Conservation (phyloP, 2,888 invertebrate species). For the Synergus gifuensis region DNA sequence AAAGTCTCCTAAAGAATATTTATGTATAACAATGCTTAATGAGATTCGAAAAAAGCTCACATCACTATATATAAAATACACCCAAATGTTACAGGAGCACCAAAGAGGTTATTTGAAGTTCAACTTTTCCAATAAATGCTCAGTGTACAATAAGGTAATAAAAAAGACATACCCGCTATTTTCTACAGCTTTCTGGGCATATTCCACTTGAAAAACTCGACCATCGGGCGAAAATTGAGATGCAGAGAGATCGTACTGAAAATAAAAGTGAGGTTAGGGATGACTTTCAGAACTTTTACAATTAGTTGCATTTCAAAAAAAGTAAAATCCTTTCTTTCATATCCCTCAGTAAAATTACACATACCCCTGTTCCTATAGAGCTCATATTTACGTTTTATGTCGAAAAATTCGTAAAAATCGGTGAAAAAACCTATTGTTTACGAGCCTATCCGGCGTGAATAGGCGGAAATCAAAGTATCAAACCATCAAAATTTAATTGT, state of each 20-base stretch:
- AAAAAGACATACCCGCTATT: slow-evolving; percentile 87
- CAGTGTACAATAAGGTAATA: slow-evolving; percentile 23
- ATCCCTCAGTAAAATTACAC: slow-evolving; percentile 72
- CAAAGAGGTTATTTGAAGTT: neutral
- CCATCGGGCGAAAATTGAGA: slow-evolving; percentile 99
- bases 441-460: slow-evolving; percentile 52
- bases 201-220: slow-evolving; percentile 99
- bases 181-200: slow-evolving; percentile 99
- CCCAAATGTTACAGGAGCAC: neutral
- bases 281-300: slow-evolving; percentile 37
- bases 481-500: slow-evolving; percentile 31
- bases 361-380: slow-evolving; percentile 97
- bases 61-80: neutral
- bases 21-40: neutral
- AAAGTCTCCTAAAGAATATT: neutral
- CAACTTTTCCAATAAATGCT: neutral
- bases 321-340: neutral
- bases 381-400: slow-evolving; percentile 83
- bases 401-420: slow-evolving; percentile 36
- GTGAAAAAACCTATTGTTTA: slow-evolving; percentile 44
- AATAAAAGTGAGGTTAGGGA: slow-evolving; percentile 68
- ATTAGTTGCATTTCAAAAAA: slow-evolving; percentile 34
- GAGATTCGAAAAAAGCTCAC: neutral
- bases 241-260: slow-evolving; percentile 99
- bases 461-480: slow-evolving; percentile 52